These are phyloP conservation scores for Darevskia nairensis DNA, from an alignment of 2,797 vertebrate genomes.

Conservation along the genomic window DNA sequence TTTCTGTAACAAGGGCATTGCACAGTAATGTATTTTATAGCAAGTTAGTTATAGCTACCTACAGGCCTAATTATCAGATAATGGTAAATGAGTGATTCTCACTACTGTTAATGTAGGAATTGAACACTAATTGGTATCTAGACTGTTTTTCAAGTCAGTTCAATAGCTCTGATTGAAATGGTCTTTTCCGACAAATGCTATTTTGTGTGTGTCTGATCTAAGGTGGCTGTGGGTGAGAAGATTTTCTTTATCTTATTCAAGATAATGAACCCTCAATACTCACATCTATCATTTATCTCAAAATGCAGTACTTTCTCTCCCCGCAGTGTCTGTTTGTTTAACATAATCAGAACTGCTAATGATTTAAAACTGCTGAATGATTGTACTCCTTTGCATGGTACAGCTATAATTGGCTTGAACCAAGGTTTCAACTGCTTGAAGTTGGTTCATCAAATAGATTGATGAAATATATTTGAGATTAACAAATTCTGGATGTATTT, in stretches of 20 bases:
- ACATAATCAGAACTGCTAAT: slow-evolving; percentile 24
- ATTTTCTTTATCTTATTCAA: not conserved
- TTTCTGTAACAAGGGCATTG: not conserved
- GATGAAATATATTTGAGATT: not conserved
- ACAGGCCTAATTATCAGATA: slow-evolving; percentile 19
- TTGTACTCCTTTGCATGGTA: not conserved
- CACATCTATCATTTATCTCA: not conserved
- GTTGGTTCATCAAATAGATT: not conserved
- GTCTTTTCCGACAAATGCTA: not conserved
- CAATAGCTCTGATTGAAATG: not conserved
- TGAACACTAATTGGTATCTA: slow-evolving; percentile 22
- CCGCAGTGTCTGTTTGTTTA: slow-evolving; percentile 26
- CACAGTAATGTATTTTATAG: not conserved
- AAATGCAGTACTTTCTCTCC: not conserved
- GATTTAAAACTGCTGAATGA: not conserved
- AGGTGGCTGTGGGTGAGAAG: not conserved
- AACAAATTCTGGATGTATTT: not conserved
- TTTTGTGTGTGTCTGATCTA: not conserved
- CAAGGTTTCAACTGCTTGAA: not conserved
- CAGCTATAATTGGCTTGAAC: not conserved
- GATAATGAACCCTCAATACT: not conserved
- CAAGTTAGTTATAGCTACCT: slow-evolving; percentile 14
- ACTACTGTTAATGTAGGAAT: slow-evolving; percentile 14
- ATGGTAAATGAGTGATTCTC: not conserved
- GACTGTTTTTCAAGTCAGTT: not conserved